Evolutionary conservation across 2,113 vertebrate genomes (phyloP).

Genomic region (Neotoma lepida): DNA sequence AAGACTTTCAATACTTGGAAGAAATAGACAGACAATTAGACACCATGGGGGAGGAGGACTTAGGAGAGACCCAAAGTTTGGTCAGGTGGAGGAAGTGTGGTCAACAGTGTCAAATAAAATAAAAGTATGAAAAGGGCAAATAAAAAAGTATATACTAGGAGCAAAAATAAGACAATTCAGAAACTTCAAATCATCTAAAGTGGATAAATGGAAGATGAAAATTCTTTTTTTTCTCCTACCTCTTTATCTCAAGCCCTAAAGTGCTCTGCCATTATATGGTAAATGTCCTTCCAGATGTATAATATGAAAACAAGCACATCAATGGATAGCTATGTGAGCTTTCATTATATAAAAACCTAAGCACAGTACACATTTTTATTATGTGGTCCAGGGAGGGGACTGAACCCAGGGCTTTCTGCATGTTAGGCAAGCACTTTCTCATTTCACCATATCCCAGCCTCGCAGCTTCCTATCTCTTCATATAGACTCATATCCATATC

Average conservation of each 20-base stretch:
- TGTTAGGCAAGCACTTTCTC: background rate
- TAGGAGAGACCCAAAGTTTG: background rate
- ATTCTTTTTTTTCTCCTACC: background rate
- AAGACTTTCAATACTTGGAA: background rate
- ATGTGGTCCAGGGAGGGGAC: background rate
- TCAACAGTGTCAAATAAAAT: background rate
- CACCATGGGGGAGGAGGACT: background rate
- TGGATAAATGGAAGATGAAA: slow-evolving; percentile 14
- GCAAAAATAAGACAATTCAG: slow-evolving; percentile 1
- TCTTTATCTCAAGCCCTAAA: background rate
- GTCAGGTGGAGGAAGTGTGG: background rate
- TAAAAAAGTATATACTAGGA: background rate
- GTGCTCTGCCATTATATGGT: background rate
- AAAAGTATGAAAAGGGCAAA: background rate
- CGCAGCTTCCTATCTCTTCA: background rate
- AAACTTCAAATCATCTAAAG: slow-evolving; percentile 34
- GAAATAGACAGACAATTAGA: background rate
- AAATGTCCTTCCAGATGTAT: background rate
- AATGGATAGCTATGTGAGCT: background rate
- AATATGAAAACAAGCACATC: slow-evolving; percentile 9
- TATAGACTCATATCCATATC: background rate
- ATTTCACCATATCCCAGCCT: background rate
- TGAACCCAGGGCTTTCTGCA: background rate
- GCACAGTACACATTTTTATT: background rate
- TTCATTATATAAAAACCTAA: slow-evolving; percentile 27